These are phyloP conservation scores for Danionella cerebrum DNA, from an alignment of 2,113 vertebrate species.

Conservation along the genomic window DNA sequence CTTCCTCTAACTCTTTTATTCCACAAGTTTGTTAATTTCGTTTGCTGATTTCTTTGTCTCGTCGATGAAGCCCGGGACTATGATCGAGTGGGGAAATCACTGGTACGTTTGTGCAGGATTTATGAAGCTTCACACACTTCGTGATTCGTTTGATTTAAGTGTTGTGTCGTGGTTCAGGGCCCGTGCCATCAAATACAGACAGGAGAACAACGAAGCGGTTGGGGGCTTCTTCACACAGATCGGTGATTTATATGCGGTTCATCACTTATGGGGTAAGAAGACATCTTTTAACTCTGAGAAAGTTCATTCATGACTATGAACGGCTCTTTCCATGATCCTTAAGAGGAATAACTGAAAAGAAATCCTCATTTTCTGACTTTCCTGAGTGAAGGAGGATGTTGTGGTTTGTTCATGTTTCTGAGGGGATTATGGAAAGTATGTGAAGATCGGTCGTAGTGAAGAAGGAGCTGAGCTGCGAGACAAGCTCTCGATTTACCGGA, in stretches of 20 bases:
- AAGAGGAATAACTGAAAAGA: no score
- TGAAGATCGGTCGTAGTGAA: no score
- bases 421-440: no score
- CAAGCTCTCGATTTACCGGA: no score
- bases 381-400: no score
- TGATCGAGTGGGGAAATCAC: conserved; percentile 98
- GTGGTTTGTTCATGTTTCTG: no score
- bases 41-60: neutral
- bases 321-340: no score
- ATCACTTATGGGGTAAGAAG: conserved; percentile 91
- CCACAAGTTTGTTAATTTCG: neutral
- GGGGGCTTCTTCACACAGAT: conserved; percentile 96
- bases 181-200: conserved; percentile 84
- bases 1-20: neutral
- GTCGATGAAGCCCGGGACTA: conserved; percentile 81
- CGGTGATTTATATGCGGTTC: conserved; percentile 87
- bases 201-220: conserved; percentile 90
- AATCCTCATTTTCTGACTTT: no score
- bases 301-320: no score
- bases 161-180: conserved; percentile 71
- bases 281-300: neutral
- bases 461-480: no score
- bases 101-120: conserved; percentile 69
- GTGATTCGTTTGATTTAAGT: neutral
- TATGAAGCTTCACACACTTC: neutral